Conservation (phyloP, 1,140 invertebrate genomes). For the Arctopsyche grandis region DNA sequence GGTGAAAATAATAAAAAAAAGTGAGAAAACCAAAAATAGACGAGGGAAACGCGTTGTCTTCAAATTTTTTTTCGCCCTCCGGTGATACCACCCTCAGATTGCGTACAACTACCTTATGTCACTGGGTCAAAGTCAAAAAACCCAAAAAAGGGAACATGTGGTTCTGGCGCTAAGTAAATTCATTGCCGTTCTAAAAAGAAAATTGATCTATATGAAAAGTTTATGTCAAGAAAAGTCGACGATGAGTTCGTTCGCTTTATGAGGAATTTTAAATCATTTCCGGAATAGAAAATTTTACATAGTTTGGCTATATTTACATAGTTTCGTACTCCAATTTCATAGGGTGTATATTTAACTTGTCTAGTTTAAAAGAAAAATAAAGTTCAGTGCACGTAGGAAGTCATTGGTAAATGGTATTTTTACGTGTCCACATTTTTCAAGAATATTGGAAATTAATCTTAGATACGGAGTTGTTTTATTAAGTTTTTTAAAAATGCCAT, state of each 20-base stretch:
- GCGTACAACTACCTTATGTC: slow-evolving; percentile 2
- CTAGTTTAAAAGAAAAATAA: no score
- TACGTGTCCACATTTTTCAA: no score
- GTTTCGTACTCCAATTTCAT: no score
- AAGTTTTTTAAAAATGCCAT: no score
- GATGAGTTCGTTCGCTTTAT: not conserved
- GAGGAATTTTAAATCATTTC: no score
- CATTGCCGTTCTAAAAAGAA: slow-evolving; percentile 10
- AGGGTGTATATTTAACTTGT: no score
- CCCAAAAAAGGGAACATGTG: not conserved
- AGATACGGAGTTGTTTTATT: no score
- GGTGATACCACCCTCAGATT: not conserved
- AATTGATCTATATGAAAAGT: slow-evolving; percentile 20
- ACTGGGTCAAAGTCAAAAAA: slow-evolving; percentile 16
- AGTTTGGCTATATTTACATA: no score
- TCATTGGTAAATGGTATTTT: no score
- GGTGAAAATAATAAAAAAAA: not conserved
- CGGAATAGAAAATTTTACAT: no score
- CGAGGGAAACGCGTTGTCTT: not conserved
- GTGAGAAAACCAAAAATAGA: not conserved
- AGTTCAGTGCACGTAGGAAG: no score
- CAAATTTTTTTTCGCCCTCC: not conserved
- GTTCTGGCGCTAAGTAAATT: not conserved
- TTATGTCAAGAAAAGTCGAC: not conserved
- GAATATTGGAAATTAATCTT: no score